These are phyloP conservation scores for Petromus typicus DNA, from an alignment of 2,113 vertebrate genomes.

Conservation along the genomic window DNA sequence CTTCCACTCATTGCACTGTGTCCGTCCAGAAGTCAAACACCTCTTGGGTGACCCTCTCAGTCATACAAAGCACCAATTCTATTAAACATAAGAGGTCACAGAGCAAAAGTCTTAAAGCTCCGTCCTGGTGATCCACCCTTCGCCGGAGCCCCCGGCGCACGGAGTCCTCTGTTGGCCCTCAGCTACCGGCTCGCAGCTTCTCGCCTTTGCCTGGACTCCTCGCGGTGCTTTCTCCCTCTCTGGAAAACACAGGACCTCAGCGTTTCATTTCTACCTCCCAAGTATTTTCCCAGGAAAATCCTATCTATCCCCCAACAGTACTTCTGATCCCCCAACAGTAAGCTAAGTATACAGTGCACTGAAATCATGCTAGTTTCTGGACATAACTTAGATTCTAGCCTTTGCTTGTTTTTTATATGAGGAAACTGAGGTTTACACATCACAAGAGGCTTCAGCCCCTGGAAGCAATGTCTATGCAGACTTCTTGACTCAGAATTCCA, in stretches of 20 bases:
- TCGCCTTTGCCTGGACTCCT: neutral
- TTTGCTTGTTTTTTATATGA: slow-evolving; percentile 1
- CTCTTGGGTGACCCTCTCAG: neutral
- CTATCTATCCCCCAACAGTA: neutral
- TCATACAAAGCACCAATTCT: neutral
- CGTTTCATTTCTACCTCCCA: neutral
- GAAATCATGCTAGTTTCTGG: slow-evolving; percentile 17
- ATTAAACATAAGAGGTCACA: neutral
- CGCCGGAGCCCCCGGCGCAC: neutral
- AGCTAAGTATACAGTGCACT: neutral
- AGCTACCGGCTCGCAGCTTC: neutral
- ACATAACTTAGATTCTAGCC: neutral
- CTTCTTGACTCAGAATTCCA: neutral
- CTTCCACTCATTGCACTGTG: neutral
- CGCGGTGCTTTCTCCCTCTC: neutral
- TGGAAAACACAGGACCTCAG: neutral
- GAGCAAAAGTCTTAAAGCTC: neutral
- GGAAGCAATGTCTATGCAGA: neutral
- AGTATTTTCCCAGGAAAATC: slow-evolving; percentile 48
- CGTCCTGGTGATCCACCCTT: neutral
- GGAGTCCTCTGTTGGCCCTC: neutral
- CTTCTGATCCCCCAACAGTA: neutral
- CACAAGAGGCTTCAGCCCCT: neutral
- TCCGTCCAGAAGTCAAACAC: neutral
- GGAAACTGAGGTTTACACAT: neutral